Evolutionary conservation across 2,888 invertebrate species (phyloP).

Genomic region (Neoscelio sp.): DNA sequence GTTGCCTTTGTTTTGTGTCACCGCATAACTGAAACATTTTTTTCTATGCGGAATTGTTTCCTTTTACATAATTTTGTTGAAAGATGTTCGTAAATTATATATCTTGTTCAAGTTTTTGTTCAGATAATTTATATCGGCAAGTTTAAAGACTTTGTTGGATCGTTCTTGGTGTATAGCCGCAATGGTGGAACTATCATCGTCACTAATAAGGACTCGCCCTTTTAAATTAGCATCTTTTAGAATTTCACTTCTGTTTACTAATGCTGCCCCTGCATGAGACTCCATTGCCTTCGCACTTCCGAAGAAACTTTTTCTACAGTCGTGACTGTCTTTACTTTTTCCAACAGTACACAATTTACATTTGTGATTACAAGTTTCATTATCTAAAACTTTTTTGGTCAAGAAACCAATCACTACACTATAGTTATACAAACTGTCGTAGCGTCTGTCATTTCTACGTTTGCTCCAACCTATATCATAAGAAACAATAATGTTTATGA

Average conservation of each 20-base stretch:
- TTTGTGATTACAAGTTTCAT: constrained; percentile 38
- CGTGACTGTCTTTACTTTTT: constrained; percentile 30
- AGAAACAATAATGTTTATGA: constrained; percentile 4
- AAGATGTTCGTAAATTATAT: too few species aligned
- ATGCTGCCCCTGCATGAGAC: constrained; percentile 47
- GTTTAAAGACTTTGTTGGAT: too few species aligned
- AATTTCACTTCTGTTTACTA: constrained; percentile 65
- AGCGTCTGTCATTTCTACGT: neutral
- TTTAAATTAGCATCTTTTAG: constrained; percentile 63
- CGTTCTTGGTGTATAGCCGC: too few species aligned
- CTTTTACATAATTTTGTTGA: too few species aligned
- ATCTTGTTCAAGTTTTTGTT: too few species aligned
- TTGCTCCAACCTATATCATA: constrained; percentile 14
- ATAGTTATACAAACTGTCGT: constrained; percentile 10
- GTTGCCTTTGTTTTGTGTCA: too few species aligned
- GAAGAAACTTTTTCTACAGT: constrained; percentile 58
- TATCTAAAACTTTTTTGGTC: constrained; percentile 44
- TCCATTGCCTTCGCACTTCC: constrained; percentile 73
- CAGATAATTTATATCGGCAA: too few species aligned
- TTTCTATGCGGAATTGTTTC: too few species aligned
- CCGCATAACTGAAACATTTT: too few species aligned
- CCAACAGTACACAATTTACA: constrained; percentile 38
- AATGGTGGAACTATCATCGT: constrained; percentile 71
- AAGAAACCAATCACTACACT: constrained; percentile 37
- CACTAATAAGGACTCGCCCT: constrained; percentile 67